Conservation (phyloP, 2,888 invertebrate genomes). For the Limnephilus lunatus region DNA sequence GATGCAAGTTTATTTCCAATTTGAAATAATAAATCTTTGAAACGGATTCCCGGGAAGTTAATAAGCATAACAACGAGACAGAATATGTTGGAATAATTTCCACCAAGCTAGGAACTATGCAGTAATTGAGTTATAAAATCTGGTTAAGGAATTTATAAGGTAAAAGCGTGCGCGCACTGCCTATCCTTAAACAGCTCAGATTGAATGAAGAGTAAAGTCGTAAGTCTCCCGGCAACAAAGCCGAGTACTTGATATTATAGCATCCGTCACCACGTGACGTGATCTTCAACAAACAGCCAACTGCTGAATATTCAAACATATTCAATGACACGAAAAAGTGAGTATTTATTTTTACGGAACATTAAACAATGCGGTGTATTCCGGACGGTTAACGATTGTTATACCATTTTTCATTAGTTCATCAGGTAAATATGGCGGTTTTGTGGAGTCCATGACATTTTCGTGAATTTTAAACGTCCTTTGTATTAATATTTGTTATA, state of each 20-base stretch:
- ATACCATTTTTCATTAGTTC: conserved; percentile 20
- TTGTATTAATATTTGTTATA: background rate
- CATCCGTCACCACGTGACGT: conserved; percentile 42
- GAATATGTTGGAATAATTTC: too few species aligned
- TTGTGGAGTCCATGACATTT: conserved; percentile 23
- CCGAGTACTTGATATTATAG: conserved; percentile 24
- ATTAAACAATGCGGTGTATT: conserved; percentile 35
- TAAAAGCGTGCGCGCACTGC: background rate
- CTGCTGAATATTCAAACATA: conserved; percentile 48
- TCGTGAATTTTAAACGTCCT: conserved; percentile 33
- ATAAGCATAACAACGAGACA: too few species aligned
- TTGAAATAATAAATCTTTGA: too few species aligned
- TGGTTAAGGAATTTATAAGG: conserved; percentile 3
- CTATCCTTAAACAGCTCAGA: conserved; percentile 14
- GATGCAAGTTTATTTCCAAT: too few species aligned
- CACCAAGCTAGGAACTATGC: too few species aligned
- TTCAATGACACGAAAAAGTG: conserved; percentile 17
- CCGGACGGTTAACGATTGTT: conserved; percentile 6
- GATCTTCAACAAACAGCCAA: conserved; percentile 2
- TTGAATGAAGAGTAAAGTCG: conserved; percentile 16
- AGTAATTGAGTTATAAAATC: background rate
- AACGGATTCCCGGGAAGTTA: too few species aligned
- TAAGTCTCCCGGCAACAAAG: background rate
- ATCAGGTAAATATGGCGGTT: conserved; percentile 17
- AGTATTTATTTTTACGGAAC: conserved; percentile 39